Conservation (phyloP, 2,797 vertebrate genomes). For the Podarcis siculus region DNA sequence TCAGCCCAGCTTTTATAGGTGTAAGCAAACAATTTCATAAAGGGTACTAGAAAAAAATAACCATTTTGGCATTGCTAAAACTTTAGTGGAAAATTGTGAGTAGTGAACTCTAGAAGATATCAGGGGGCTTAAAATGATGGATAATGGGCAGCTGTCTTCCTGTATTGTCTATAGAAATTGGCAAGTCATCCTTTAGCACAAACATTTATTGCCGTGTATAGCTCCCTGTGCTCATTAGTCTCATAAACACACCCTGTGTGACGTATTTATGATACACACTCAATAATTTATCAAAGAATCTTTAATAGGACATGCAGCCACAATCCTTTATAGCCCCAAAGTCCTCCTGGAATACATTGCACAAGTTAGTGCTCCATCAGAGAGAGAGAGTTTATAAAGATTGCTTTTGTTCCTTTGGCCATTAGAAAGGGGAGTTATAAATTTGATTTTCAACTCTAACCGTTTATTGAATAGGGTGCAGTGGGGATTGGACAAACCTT, state of each 20-base stretch:
- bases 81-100: not conserved
- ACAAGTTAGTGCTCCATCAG: constrained; percentile 4
- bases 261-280: not conserved
- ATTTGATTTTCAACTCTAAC: constrained; percentile 57
- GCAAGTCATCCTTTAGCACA: not conserved
- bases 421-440: constrained; percentile 64
- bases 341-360: constrained; percentile 31
- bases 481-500: not conserved
- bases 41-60: not conserved
- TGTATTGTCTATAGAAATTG: not conserved
- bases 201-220: constrained; percentile 6
- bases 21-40: not conserved
- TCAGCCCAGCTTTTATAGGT: not conserved
- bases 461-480: constrained; percentile 45
- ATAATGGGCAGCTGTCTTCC: too few species aligned
- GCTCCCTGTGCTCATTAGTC: not conserved
- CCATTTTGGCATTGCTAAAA: not conserved
- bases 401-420: constrained; percentile 52
- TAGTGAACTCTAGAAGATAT: not conserved
- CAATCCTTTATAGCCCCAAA: not conserved
- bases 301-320: not conserved
- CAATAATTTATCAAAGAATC: not conserved
- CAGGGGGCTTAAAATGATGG: not conserved
- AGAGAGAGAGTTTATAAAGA: constrained; percentile 46
- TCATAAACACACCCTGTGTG: not conserved